Conservation (phyloP, 2,888 invertebrate species). For the Diploptera punctata region DNA sequence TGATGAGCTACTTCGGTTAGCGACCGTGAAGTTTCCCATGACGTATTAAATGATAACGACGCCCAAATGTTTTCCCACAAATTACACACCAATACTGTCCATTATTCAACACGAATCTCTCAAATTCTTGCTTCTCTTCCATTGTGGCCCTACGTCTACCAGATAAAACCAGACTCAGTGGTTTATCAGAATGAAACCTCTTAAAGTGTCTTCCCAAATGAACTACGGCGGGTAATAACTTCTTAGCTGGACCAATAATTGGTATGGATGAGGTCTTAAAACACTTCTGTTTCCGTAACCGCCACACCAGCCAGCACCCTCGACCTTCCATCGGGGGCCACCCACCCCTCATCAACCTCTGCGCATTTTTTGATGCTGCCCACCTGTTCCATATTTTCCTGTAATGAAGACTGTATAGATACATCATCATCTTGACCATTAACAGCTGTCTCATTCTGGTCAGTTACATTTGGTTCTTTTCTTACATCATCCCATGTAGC, state of each 20-base stretch:
- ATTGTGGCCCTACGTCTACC: conserved; percentile 22
- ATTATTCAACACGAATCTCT: conserved; percentile 40
- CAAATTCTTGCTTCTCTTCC: conserved; percentile 38
- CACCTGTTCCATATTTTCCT: neutral
- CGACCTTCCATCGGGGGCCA: neutral
- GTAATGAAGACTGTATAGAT: neutral
- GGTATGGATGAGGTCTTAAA: conserved; percentile 31
- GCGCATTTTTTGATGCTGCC: neutral
- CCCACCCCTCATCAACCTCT: neutral
- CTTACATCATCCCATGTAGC: neutral
- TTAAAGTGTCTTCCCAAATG: conserved; percentile 46
- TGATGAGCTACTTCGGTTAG: conserved; percentile 31
- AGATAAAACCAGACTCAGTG: conserved; percentile 35
- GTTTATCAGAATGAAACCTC: conserved; percentile 44
- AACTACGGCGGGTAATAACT: conserved; percentile 46
- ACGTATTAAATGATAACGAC: conserved; percentile 46
- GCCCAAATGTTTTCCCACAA: conserved; percentile 46
- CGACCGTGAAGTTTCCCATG: conserved; percentile 45
- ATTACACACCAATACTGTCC: conserved; percentile 36
- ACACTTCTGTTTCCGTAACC: neutral
- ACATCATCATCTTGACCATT: conserved; percentile 2
- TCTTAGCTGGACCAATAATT: conserved; percentile 33
- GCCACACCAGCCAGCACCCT: neutral
- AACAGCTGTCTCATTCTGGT: neutral
- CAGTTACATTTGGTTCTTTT: neutral